Evolutionary conservation across 2,113 vertebrate genomes (phyloP).

Genomic region (Conger conger): DNA sequence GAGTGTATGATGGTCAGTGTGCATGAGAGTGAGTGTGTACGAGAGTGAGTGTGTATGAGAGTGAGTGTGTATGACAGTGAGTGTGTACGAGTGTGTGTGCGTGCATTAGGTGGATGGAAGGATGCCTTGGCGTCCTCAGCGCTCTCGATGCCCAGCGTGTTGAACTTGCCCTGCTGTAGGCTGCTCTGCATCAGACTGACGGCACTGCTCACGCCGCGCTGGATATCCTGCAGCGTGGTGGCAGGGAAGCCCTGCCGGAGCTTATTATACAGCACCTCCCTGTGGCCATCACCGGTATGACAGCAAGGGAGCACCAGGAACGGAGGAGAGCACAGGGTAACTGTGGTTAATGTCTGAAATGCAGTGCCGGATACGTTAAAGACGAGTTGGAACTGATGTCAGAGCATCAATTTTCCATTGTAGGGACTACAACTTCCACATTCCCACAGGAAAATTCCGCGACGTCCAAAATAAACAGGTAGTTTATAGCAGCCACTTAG

Average conservation of each 20-base stretch:
- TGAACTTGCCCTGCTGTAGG: conserved; percentile 95
- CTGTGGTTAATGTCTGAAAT: background rate
- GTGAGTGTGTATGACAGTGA: no score
- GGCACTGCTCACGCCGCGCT: conserved; percentile 94
- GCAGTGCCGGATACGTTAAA: no score
- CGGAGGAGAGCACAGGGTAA: background rate
- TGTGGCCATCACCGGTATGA: conserved; percentile 39
- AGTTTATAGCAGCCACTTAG: no score
- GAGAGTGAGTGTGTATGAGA: no score
- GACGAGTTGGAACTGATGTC: no score
- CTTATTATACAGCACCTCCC: conserved; percentile 90
- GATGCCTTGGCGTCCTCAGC: conserved; percentile 89
- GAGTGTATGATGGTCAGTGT: no score
- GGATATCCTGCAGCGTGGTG: conserved; percentile 93
- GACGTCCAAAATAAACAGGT: no score
- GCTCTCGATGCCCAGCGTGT: conserved; percentile 94
- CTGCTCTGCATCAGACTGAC: conserved; percentile 98
- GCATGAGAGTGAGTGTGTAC: no score
- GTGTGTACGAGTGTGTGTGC: no score
- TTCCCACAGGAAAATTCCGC: no score
- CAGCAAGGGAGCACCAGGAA: background rate
- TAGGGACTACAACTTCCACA: no score
- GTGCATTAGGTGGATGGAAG: conserved; percentile 65
- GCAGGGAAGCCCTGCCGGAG: conserved; percentile 91
- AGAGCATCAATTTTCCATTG: no score